A percentile compares a stretch with the other conserved stretches of the same genome.
phyloP scores from a whole-genome alignment of 2,113 vertebrate species.

The Syrrhaptes paradoxus region DNA sequence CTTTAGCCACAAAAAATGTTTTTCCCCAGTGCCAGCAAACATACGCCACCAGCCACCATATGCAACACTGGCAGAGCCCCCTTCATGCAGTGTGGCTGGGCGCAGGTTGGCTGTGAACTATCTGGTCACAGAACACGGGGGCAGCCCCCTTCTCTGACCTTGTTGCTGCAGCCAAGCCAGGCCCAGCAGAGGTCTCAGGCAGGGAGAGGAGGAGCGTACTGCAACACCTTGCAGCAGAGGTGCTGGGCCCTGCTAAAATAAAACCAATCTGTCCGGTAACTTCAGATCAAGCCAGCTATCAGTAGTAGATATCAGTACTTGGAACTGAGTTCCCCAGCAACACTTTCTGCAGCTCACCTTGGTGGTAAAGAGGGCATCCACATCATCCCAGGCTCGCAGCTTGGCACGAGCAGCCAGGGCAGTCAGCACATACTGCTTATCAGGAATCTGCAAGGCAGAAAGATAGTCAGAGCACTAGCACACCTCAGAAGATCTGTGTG shows the following conservation, averaged over 20 bases:
- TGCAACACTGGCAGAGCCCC: not conserved
- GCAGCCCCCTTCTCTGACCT: not conserved
- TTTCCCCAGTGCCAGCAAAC: not conserved
- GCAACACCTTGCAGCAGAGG: not conserved
- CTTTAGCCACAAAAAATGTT: not conserved
- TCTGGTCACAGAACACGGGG: not conserved
- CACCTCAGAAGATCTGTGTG: not conserved
- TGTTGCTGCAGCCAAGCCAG: not conserved
- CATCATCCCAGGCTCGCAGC: conserved; percentile 90
- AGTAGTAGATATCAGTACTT: not conserved
- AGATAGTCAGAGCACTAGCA: not conserved
- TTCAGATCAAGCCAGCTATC: not conserved
- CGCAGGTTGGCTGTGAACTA: not conserved
- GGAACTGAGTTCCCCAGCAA: not conserved
- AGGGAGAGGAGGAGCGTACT: not conserved
- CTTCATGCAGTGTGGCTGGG: not conserved
- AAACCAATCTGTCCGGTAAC: not conserved
- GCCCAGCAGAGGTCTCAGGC: not conserved
- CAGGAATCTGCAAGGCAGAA: conserved; percentile 84
- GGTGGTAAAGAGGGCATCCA: conserved; percentile 89
- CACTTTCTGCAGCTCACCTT: conserved; percentile 73
- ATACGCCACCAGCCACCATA: not conserved
- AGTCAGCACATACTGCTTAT: conserved; percentile 93
- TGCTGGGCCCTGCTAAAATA: not conserved
- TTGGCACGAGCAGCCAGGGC: conserved; percentile 91